Conservation (phyloP, 2,888 invertebrate genomes). For the Augochlorella aurata region DNA sequence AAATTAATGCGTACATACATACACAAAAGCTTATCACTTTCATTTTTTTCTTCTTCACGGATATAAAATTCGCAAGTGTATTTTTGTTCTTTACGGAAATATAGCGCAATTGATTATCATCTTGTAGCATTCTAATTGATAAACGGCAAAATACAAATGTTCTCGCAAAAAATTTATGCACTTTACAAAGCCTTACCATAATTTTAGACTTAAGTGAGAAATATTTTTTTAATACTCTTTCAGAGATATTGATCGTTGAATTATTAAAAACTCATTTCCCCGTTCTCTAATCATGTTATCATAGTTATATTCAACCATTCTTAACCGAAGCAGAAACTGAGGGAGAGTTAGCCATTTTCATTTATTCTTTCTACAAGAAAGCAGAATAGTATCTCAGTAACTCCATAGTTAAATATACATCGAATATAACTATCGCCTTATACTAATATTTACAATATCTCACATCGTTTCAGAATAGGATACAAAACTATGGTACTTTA, state of each 20-base stretch:
- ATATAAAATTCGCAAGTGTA: constrained; percentile 48
- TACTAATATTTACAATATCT: constrained; percentile 67
- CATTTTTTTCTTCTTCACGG: constrained; percentile 23
- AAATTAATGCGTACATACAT: constrained; percentile 48
- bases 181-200: constrained; percentile 42
- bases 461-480: constrained; percentile 59
- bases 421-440: constrained; percentile 64
- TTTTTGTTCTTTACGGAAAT: constrained; percentile 25
- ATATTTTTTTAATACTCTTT: constrained; percentile 44
- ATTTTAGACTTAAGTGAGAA: constrained; percentile 49
- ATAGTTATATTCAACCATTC: constrained; percentile 54
- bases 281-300: constrained; percentile 37
- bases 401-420: constrained; percentile 60
- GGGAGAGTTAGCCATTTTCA: constrained; percentile 36
- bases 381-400: constrained; percentile 54
- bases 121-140: constrained; percentile 17
- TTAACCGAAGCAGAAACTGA: constrained; percentile 53
- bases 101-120: constrained; percentile 35
- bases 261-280: constrained; percentile 54
- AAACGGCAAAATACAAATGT: constrained; percentile 39
- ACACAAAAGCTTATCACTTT: constrained; percentile 44
- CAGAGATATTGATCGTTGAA: constrained; percentile 37
- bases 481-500: constrained; percentile 64
- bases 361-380: constrained; percentile 49
- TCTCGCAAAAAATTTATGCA: constrained; percentile 27